Percentiles rank a stretch among this genome's conserved stretches.
Evolutionary conservation across 1,140 invertebrate species (phyloP).

Genomic region (Callitettix versicolor): DNA sequence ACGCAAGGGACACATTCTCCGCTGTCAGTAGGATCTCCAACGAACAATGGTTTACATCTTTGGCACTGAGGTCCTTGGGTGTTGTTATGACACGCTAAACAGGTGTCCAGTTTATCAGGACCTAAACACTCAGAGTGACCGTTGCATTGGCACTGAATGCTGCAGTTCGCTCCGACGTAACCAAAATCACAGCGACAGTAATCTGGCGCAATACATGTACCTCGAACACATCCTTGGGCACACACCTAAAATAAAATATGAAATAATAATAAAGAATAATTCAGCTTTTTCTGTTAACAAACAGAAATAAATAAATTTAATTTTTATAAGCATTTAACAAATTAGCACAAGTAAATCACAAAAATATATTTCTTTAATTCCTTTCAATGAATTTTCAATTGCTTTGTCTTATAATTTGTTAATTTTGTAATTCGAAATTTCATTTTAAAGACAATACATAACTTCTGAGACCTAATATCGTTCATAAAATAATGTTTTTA

Average conservation of each 20-base stretch:
- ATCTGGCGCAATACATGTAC: constrained; percentile 74
- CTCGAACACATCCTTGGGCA: constrained; percentile 78
- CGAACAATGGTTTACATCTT: constrained; percentile 77
- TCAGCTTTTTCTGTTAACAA: too few relatives aligned
- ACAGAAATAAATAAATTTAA: too few relatives aligned
- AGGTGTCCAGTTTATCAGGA: constrained; percentile 68
- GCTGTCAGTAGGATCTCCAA: constrained; percentile 80
- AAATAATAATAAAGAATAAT: too few relatives aligned
- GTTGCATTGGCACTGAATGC: constrained; percentile 87
- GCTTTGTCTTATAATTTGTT: too few relatives aligned
- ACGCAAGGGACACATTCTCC: constrained; percentile 77
- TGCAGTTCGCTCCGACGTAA: constrained; percentile 88
- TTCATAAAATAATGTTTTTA: too few relatives aligned
- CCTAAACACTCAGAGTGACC: constrained; percentile 86
- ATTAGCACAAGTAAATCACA: too few relatives aligned
- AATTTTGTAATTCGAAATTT: too few relatives aligned
- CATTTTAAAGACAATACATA: too few relatives aligned
- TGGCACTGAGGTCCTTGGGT: constrained; percentile 48
- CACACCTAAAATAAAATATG: constrained; percentile 30
- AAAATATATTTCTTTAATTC: too few relatives aligned
- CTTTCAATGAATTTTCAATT: too few relatives aligned
- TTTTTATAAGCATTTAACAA: too few relatives aligned
- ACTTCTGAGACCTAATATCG: too few relatives aligned
- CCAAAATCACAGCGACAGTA: constrained; percentile 87
- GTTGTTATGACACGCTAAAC: constrained; percentile 81